A percentile compares a stretch with the other conserved stretches of the same genome.
These are phyloP conservation scores for Acrobeloides nanus DNA, from an alignment of 2,888 invertebrate species.

Conservation along the genomic window DNA sequence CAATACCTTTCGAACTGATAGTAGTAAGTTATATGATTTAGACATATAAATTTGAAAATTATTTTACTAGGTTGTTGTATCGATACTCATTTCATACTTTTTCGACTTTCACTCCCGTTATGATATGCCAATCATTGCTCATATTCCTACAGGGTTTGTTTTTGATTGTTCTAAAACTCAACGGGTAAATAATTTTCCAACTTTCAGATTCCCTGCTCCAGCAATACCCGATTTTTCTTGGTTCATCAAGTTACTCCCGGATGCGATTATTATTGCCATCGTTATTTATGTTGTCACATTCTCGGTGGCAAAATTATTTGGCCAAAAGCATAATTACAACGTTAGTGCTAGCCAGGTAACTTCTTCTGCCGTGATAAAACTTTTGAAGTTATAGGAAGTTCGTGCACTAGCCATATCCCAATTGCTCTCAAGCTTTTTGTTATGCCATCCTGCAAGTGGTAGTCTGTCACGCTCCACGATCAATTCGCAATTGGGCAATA, in stretches of 20 bases:
- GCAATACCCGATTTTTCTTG: not conserved
- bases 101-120: not conserved
- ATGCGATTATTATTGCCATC: constrained; percentile 1
- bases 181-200: not conserved
- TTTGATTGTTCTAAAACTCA: not conserved
- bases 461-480: not conserved
- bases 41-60: too few species aligned
- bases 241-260: not conserved
- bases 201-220: constrained; percentile 1
- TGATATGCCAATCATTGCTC: not conserved
- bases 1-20: not conserved
- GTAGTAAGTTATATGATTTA: too few species aligned
- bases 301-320: constrained; percentile 3
- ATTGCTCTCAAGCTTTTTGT: not conserved
- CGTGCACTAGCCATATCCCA: constrained; percentile 4
- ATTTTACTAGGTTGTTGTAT: constrained; percentile 1
- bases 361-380: too few species aligned
- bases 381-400: too few species aligned
- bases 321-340: not conserved
- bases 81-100: constrained; percentile 1
- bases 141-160: constrained; percentile 3
- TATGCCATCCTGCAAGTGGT: constrained; percentile 1
- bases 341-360: constrained; percentile 2
- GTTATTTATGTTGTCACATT: constrained; percentile 1
- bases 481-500: constrained; percentile 1